A percentile compares a stretch with the other conserved stretches of the same genome.
Evolutionary conservation across 2,888 invertebrate species (phyloP).

Genomic region (Himalopsyche anomala): DNA sequence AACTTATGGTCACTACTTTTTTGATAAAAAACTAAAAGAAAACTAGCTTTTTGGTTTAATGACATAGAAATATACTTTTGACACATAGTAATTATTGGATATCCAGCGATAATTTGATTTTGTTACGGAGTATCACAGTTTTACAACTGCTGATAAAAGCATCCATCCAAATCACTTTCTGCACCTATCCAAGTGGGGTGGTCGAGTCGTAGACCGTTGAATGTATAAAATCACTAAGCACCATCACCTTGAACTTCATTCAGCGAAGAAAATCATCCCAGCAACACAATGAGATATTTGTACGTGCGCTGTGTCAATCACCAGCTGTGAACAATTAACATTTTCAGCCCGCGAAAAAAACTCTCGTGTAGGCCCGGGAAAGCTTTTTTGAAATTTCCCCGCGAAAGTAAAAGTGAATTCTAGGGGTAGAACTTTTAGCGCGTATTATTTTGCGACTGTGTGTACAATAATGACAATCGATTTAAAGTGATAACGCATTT

Average conservation of each 20-base stretch:
- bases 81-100: too few relatives aligned
- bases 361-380: neutral
- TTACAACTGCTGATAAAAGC: slow-evolving; percentile 10
- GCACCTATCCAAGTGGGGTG: slow-evolving; percentile 49
- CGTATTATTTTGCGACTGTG: neutral
- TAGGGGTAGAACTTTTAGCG: neutral
- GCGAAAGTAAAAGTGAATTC: neutral
- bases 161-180: slow-evolving; percentile 60
- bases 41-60: too few relatives aligned
- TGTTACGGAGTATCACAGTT: slow-evolving; percentile 47
- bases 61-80: too few relatives aligned
- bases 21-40: too few relatives aligned
- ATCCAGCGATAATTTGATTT: too few relatives aligned
- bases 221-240: slow-evolving; percentile 58
- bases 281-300: slow-evolving; percentile 31
- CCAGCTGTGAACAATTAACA: neutral
- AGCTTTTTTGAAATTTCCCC: neutral
- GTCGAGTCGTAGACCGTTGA: slow-evolving; percentile 22
- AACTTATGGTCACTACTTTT: too few relatives aligned
- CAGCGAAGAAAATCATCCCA: slow-evolving; percentile 61
- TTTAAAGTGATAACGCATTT: neutral
- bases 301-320: neutral
- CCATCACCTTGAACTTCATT: slow-evolving; percentile 76
- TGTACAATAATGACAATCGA: neutral
- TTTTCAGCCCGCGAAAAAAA: neutral